These are phyloP conservation scores for Melipona bicolor DNA, from an alignment of 2,888 invertebrate species.

Conservation along the genomic window DNA sequence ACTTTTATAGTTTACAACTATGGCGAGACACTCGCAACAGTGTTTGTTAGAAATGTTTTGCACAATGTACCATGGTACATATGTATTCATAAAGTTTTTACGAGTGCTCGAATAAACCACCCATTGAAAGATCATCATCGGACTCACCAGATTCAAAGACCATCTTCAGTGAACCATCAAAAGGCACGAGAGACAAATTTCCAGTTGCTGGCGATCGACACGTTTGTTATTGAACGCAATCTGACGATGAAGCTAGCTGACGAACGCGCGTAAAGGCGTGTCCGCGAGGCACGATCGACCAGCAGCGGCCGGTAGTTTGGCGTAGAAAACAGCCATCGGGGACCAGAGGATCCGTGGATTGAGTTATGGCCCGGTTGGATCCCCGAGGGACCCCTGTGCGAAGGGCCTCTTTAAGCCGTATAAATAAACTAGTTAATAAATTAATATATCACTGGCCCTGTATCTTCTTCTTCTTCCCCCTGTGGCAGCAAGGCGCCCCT, in stretches of 20 bases:
- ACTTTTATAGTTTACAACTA: too few relatives aligned
- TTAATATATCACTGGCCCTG: conserved; percentile 79
- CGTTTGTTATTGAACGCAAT: conserved; percentile 64
- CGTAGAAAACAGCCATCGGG: conserved; percentile 70
- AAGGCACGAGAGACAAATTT: conserved; percentile 59
- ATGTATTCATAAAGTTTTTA: too few relatives aligned
- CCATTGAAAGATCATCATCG: too few relatives aligned
- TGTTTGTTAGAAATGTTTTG: too few relatives aligned
- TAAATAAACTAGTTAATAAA: conserved; percentile 81
- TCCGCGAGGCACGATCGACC: conserved; percentile 53
- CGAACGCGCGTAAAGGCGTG: conserved; percentile 32
- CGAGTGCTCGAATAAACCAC: too few relatives aligned
- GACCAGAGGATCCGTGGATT: conserved; percentile 70
- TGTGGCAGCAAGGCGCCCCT: conserved; percentile 64
- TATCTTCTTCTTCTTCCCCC: conserved; percentile 46
- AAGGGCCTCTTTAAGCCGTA: conserved; percentile 72
- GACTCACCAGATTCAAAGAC: not conserved
- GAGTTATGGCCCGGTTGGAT: conserved; percentile 74
- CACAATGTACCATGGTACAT: too few relatives aligned
- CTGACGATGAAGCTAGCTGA: conserved; percentile 23
- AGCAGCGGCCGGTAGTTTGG: conserved; percentile 48
- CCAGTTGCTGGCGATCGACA: conserved; percentile 65
- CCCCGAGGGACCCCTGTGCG: conserved; percentile 63
- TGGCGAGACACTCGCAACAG: too few relatives aligned
- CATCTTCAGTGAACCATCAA: conserved; percentile 5